Percentiles rank a stretch among this genome's conserved stretches.
Conservation (phyloP, 2,113 vertebrate species). For the Callipepla squamata region DNA sequence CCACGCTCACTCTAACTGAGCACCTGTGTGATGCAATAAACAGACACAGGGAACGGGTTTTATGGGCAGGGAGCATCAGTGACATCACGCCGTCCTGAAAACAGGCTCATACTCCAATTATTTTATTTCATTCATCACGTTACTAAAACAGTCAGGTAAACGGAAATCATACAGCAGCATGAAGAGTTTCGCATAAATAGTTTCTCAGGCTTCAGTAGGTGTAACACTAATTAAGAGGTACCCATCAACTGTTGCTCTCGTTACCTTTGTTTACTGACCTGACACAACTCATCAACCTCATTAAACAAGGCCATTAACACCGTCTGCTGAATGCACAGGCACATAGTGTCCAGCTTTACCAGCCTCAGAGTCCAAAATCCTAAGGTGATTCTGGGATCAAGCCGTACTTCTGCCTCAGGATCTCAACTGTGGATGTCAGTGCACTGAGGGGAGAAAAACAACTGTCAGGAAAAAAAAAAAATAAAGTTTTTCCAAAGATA, state of each 20-base stretch:
- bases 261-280: not conserved
- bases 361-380: not conserved
- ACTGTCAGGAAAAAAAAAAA: not conserved
- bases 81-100: not conserved
- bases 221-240: not conserved
- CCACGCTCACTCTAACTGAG: not conserved
- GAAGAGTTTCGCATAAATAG: not conserved
- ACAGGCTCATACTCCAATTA: rapidly evolving
- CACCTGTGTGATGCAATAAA: not conserved
- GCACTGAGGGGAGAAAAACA: constrained; percentile 78
- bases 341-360: constrained; percentile 68
- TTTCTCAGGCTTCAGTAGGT: not conserved
- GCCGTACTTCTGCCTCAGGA: constrained; percentile 85
- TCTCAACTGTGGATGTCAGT: constrained; percentile 80
- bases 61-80: not conserved
- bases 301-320: constrained; percentile 38
- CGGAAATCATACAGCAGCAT: not conserved
- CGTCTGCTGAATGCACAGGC: not conserved
- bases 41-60: rapidly evolving
- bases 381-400: constrained; percentile 39
- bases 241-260: not conserved
- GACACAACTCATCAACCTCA: constrained; percentile 21
- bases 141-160: not conserved
- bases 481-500: not conserved
- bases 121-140: not conserved